Evolutionary conservation across 2,888 invertebrate species (phyloP).

Genomic region (Acrobasis suavella): DNA sequence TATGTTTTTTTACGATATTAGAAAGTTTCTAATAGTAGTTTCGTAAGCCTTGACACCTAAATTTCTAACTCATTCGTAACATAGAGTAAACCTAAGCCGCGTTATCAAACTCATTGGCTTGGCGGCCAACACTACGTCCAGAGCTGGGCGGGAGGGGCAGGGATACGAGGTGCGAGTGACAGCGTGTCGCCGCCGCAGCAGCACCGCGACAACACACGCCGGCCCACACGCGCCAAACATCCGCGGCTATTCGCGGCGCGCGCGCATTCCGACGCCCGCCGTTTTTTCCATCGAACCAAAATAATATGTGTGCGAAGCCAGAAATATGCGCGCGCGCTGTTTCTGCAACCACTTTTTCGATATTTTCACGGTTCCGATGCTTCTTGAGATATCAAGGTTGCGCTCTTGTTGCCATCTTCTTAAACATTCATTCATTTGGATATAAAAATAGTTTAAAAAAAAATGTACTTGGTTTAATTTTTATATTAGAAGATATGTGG

Average conservation of each 20-base stretch:
- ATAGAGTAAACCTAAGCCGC: neutral
- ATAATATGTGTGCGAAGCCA: constrained; percentile 65
- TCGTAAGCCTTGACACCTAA: neutral
- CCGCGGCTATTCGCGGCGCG: constrained; percentile 69
- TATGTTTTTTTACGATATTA: too few species aligned
- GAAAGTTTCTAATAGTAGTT: neutral
- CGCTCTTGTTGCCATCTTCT: constrained; percentile 20
- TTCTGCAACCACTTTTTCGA: constrained; percentile 38
- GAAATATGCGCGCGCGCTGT: constrained; percentile 62
- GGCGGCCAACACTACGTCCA: neutral
- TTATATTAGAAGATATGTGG: neutral
- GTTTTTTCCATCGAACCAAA: constrained; percentile 69
- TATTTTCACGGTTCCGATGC: constrained; percentile 38
- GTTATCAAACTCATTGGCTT: constrained; percentile 4
- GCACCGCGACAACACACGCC: constrained; percentile 31
- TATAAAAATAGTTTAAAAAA: too few species aligned
- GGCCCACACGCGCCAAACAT: constrained; percentile 67
- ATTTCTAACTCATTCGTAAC: neutral
- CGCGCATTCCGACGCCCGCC: constrained; percentile 66
- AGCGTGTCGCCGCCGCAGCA: constrained; percentile 25
- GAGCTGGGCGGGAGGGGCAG: neutral
- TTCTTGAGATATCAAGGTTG: constrained; percentile 47
- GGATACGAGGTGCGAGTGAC: constrained; percentile 18
- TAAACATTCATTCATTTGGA: constrained; percentile 4
- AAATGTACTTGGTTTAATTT: too few species aligned